Base-by-base conservation (phyloP, 2,113 vertebrate species). In the Myotis davidii region DNA sequence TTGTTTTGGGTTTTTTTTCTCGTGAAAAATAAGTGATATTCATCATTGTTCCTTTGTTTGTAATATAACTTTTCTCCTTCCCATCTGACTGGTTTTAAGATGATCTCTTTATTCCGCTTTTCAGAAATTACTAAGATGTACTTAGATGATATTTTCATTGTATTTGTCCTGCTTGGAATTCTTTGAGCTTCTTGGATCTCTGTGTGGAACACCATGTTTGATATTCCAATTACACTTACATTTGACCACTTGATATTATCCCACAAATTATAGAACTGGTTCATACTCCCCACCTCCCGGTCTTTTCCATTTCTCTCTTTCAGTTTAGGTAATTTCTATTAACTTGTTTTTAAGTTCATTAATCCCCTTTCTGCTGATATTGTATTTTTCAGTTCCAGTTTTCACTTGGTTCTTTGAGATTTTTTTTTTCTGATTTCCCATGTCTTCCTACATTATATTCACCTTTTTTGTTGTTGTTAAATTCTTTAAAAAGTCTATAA, bases 341-440 rank as follows among this genome's bases (percentile, higher is more conserved):
- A 54, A 81, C 17, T 52, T 91, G 67, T 81, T 96, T 79, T 81
- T 21, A 95, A 95, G 45, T 88, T 87, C 64, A 59, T 67, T 67
- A 84, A 67, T 74, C 37, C 16, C n/a, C 72, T 79, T 65, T 76
- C 48, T 91, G 52, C 4, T 77, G 18, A 67, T 82, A 73, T 4
- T 79, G 0, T 48, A 69, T 50, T 82, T 82, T 94, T 89, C 29
- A 76, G 48, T 79, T 87, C 2, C n/a, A 82, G 18, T 77, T 89
- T 95, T 89, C 37, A 77, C 65, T 88, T 85, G 20, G 9, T 79
- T 90, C 50, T 54, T 84, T 56, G 45, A n/a, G 74, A 45, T 50
- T 37, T 39, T 56, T 45, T 45, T 52, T 59, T n/a, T 29, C 34
- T 16, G 32, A 81, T 77, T 79, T 14, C 20, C 4, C 20, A 10